A percentile compares a stretch with the other conserved stretches of the same genome.
Evolutionary conservation across 2,797 vertebrate species (phyloP).

Genomic region (Hybognathus amarus): DNA sequence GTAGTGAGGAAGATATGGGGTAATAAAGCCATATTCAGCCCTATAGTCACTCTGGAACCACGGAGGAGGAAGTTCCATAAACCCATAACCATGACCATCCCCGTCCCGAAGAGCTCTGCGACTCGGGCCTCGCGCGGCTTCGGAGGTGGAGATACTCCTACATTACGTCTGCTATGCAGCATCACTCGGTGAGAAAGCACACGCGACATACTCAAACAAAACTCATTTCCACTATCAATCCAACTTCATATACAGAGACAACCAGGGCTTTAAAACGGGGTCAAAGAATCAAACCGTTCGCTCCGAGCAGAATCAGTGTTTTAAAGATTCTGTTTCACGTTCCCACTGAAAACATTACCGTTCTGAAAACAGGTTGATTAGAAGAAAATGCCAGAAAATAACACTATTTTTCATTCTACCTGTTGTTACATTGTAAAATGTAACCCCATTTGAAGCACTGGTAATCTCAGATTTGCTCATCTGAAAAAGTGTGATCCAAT

Average conservation of each 20-base stretch:
- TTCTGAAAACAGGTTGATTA: background rate
- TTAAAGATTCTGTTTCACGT: no score
- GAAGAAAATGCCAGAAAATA: background rate
- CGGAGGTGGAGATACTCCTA: conserved; percentile 87
- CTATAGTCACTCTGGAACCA: conserved; percentile 96
- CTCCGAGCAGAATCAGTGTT: no score
- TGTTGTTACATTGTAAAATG: background rate
- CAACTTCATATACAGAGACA: background rate
- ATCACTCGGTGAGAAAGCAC: conserved; percentile 87
- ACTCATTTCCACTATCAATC: no score
- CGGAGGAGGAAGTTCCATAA: conserved; percentile 98
- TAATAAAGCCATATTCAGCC: conserved; percentile 96
- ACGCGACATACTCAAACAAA: background rate
- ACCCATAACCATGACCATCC: conserved; percentile 98
- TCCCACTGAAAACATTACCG: no score
- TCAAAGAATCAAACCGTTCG: no score
- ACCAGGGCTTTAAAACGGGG: background rate
- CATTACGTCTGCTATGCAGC: conserved; percentile 93
- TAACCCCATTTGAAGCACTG: background rate
- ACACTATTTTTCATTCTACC: background rate
- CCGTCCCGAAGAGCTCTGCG: conserved; percentile 88
- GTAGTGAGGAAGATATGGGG: conserved; percentile 93
- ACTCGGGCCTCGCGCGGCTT: conserved; percentile 87
- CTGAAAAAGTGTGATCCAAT: background rate
- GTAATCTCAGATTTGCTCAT: background rate